Evolutionary conservation across 2,113 vertebrate genomes (phyloP), one percentile per base, ranked within the genome.

Genomic region (Aviceda subcristata): DNA sequence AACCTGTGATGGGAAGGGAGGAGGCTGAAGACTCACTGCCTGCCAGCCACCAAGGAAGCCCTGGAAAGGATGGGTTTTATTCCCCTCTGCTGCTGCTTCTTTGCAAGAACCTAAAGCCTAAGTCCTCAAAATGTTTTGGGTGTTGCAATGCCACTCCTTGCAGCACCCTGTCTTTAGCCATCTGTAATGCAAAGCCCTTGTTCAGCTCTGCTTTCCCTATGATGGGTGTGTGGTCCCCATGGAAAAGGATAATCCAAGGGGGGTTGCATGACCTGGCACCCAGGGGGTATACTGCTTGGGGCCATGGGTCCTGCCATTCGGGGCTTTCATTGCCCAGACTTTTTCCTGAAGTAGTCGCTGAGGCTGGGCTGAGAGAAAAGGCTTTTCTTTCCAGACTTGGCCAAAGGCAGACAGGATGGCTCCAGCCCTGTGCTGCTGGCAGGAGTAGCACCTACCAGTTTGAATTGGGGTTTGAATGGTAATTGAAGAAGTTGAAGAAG

Each of bases 151-250:
- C 26, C 16, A 15, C 16, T 41, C 43, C 26, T 36, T 30, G 46
- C 16, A 68, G 38, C 48, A 27, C 30, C 5, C 1, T 2, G 19
- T 30, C 43, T 17, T 63, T 8, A 53, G 43, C 7, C 38, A 43
- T 29, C 50, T 57, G 23, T 39, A 57, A 59, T 12, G 8, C n/a
- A 46, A 69, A 57, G 36, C 9, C 32, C 60, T 77, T 55, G 7
- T n/a, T 82, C 36, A 72, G 23, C 36, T 79, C 34, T 29, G 7
- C 18, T 84, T 80, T 66, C 32, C 30, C 34, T 53, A 1, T 11
- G 30, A 19, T n/a, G 38, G 56, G 2, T 1, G 0, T 39, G 36
- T 46, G 43, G 12, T 38, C 5, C 18, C 10, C 34, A 34, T 0
- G 68, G 41, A 30, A 80, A 75, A 80, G n/a, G 53, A 36, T n/a